Base-by-base conservation (phyloP, 2,888 invertebrate genomes). In the Lasius platythorax region DNA sequence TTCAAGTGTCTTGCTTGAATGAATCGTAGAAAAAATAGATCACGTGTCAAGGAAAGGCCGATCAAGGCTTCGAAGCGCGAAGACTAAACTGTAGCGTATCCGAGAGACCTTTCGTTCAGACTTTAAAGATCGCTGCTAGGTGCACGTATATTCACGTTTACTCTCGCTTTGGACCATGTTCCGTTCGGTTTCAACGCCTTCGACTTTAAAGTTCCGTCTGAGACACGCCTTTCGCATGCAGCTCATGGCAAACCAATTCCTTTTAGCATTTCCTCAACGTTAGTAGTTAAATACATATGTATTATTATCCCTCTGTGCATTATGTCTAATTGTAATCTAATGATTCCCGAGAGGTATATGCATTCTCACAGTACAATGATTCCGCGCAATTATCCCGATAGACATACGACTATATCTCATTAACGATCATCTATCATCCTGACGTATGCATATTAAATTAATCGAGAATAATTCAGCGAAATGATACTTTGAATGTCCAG, bases 181-280 rank as follows among this genome's bases (percentile, higher is more conserved):
- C 74, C 84, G 83, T 86, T 83, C 83, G 64, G 79, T 66, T 83
- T 82, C 72, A 37, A 82, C 70, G 86, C 78, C 87, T 82, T 72
- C 66, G 63, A 70, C 46, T 50, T 81, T 23, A 67, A 74, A 18
- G 46, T 73, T 76, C 66, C 43, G 75, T 63, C 18, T 23, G 33
- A 61, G 64, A 68, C 87, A 84, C 88, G 83, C 88, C 84, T 88
- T 84, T 83, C 74, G 84, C 82, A 53, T 70, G 40, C 66, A 73
- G 15, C 72, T 73, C 23, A 56, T 37, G 50, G 67, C 68, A 85
- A 37, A 81, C 50, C 78, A 63, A 78, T 18, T 63, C 63, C 78
- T 85, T 85, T 76, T 76, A 75, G 56, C 61, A 43, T n/a, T 79
- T 43, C 58, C 30, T 23, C n/a, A 33, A 46, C 12, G 53, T 46